These are phyloP conservation scores for Talpa occidentalis DNA, from an alignment of 2,113 vertebrate species.

Conservation along the genomic window DNA sequence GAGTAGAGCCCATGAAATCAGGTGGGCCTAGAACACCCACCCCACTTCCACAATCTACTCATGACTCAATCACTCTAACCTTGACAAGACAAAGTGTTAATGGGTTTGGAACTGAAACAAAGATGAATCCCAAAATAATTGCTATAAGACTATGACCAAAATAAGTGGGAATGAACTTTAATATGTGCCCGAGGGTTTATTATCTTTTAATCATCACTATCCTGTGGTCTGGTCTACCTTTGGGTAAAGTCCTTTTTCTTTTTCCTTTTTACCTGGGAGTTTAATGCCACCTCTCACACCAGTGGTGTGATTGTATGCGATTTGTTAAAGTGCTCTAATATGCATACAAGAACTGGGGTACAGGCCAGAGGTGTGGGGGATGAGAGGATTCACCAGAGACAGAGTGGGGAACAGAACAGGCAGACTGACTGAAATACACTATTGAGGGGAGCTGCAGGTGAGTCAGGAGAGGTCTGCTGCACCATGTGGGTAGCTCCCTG, in stretches of 20 bases:
- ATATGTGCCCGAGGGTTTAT: rapidly evolving
- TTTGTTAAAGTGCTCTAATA: background rate
- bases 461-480: no score
- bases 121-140: background rate
- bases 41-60: background rate
- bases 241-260: background rate
- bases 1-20: background rate
- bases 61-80: background rate
- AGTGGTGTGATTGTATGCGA: no score
- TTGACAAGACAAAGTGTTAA: background rate
- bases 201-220: background rate
- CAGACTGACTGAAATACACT: no score
- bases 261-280: background rate
- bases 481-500: no score
- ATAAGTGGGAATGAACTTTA: background rate
- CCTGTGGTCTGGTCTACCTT: background rate
- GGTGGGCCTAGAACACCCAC: background rate
- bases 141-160: background rate
- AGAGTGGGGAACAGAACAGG: no score
- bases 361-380: no score
- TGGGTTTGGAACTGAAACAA: constrained; percentile 9
- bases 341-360: no score
- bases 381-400: no score
- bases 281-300: background rate
- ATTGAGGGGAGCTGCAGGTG: no score